Evolutionary conservation across 2,888 invertebrate species (phyloP).

Genomic region (Flexamia atlantica): DNA sequence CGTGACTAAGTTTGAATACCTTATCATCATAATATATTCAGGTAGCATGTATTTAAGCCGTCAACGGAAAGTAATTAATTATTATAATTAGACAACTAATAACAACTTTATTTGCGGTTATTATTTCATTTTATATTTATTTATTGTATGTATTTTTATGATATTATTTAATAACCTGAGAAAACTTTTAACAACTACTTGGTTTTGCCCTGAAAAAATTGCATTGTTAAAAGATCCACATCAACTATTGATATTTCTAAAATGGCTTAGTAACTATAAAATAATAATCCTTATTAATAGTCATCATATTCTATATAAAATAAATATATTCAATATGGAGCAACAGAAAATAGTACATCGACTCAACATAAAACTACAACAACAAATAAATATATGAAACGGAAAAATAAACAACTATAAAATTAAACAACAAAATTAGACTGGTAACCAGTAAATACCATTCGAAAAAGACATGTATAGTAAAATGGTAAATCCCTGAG

Average conservation of each 20-base stretch:
- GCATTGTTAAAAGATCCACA: neutral
- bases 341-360: slow-evolving; percentile 27
- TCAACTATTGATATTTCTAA: neutral
- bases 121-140: neutral
- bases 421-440: slow-evolving; percentile 54
- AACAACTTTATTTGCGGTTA: too few relatives aligned
- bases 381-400: slow-evolving; percentile 37
- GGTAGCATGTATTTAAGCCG: too few relatives aligned
- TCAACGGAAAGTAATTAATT: too few relatives aligned
- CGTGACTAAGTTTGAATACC: too few relatives aligned
- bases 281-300: slow-evolving; percentile 8
- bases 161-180: too few relatives aligned
- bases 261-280: slow-evolving; percentile 17
- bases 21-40: too few relatives aligned
- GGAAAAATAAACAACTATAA: slow-evolving; percentile 51
- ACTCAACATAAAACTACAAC: slow-evolving; percentile 46
- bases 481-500: slow-evolving; percentile 37
- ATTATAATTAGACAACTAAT: too few relatives aligned
- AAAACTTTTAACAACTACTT: too few relatives aligned
- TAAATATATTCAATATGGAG: slow-evolving; percentile 5
- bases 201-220: neutral
- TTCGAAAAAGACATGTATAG: slow-evolving; percentile 21
- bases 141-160: neutral
- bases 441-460: slow-evolving; percentile 48
- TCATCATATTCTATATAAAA: slow-evolving; percentile 5